Evolutionary conservation across 1,140 invertebrate genomes (phyloP), one percentile per base, ranked within the genome.

Genomic region (Zaprionus vittiger): DNA sequence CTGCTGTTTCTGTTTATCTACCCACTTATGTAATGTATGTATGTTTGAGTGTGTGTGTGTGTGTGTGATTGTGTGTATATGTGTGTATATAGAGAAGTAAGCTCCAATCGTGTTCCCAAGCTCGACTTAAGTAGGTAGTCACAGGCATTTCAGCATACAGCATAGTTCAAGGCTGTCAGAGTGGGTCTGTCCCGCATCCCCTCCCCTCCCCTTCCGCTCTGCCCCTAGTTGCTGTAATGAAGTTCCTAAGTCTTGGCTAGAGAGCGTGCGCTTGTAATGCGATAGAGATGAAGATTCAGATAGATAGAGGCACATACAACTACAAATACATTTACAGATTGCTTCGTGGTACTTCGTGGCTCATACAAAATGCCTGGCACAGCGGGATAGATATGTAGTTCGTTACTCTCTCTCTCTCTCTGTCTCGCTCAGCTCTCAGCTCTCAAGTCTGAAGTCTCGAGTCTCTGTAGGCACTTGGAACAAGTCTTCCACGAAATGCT

Each of bases 401-500:
- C 9, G 31, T 34, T 34, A 34, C 38, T 41, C 38, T n/a, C 38
- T 6, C 38, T 44, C 28, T 47, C 47, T 54, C 44, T 17, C 44
- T 26, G 26, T 62, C 60, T 59, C 41, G 49, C 38, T 2, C 14
- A n/a, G 38, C 64, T 56, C 38, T 2, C 14, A n/a, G 38, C 64
- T 56, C 66, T 61, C 54, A 55, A 64, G 77, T 55, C 28, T 31
- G 6, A 60, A 47, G 17, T 83, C 38, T 44, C 14, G 28, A 83
- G 72, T 26, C 28, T 34, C 56, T 38, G 37, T 37, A 7, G 26
- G 17, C 34, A 49, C 52, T 38, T 70, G 60, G 52, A 57, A 63
- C 52, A 75, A 82, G 71, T 83, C 66, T 87, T 90, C 85, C 81
- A 87, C 84, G 85, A 87, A 87, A 57, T 76, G 59, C 77, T 54